phyloP scores from a whole-genome alignment of 2,797 vertebrate genomes.

The Orientallactaga sibirica region DNA sequence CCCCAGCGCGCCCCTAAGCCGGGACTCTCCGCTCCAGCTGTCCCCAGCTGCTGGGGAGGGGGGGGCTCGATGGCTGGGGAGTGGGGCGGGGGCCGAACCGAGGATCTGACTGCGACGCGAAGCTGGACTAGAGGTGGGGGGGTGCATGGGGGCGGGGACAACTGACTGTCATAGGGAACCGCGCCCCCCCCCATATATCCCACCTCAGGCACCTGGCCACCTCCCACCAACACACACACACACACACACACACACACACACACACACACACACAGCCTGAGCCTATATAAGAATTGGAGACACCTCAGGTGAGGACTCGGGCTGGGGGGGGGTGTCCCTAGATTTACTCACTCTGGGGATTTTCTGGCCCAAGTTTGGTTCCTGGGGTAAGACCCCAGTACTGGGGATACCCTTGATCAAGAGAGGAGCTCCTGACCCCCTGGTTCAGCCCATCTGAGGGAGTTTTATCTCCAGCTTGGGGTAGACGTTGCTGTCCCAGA shows the following conservation, averaged over 20 bases:
- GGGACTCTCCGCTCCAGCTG: conserved; percentile 78
- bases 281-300: conserved; percentile 46
- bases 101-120: conserved; percentile 55
- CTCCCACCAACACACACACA: conserved; percentile 39
- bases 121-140: not conserved
- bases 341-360: not conserved
- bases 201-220: conserved; percentile 65
- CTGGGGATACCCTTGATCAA: conserved; percentile 57
- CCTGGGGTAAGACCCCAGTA: not conserved
- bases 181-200: conserved; percentile 64
- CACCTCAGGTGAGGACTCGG: conserved; percentile 68
- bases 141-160: conserved; percentile 74
- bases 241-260: conserved; percentile 47
- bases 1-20: conserved; percentile 82
- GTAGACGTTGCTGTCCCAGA: conserved; percentile 78
- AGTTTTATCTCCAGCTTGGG: conserved; percentile 63
- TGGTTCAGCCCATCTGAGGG: conserved; percentile 32
- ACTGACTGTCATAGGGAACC: conserved; percentile 73
- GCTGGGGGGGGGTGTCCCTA: conserved; percentile 49
- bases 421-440: conserved; percentile 45
- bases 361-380: conserved; percentile 53
- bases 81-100: conserved; percentile 58
- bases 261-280: conserved; percentile 45
- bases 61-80: conserved; percentile 34
- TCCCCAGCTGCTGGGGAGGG: conserved; percentile 63